Evolutionary conservation across 2,888 invertebrate genomes (phyloP), one percentile per base, ranked within the genome.

Genomic region (Ophioninae sp.): DNA sequence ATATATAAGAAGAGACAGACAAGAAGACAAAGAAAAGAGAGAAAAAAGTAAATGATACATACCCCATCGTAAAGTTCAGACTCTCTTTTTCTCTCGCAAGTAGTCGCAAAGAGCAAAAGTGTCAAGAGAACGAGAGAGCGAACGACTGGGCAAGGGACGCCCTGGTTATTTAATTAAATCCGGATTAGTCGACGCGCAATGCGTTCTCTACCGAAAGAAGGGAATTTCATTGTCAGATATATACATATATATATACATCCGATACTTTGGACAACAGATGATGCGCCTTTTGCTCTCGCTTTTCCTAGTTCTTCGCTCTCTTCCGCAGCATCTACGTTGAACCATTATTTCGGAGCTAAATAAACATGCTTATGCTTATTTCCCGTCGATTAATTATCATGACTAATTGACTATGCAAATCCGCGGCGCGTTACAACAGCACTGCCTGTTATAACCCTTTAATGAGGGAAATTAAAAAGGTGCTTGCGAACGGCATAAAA

Each of bases 111-210:
- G 67, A 79, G 76, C 23, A 69, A 72, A 77, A 79, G 76, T 81
- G 69, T 67, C 23, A 23, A 20, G 63, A 63, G 61, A 69, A 30
- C 10, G n/a, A 20, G 61, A 56, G 67, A 65, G 69, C 17, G 13
- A 20, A 20, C 13, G 44, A 44, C 30, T 39, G 59, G 63, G 78
- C 58, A 56, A 82, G 63, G 64, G 84, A 79, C 79, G 81, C 79
- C 74, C 77, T 64, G 77, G 77, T 91, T 90, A 91, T 92, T 92
- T 91, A 91, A 92, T 92, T 92, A 92, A 92, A 92, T 91, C 89
- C 91, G 91, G 92, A 92, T 92, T 87, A 87, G 84, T 81, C 84
- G 77, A 79, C 79, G 81, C 82, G 81, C 65, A 68, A 72, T 82
- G 79, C 80, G 79, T 74, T 81, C 78, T 59, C 64, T 74, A 59